A percentile compares a stretch with the other conserved stretches of the same genome.
Evolutionary conservation across 2,797 vertebrate species (phyloP).

Genomic region (Capromys pilorides): DNA sequence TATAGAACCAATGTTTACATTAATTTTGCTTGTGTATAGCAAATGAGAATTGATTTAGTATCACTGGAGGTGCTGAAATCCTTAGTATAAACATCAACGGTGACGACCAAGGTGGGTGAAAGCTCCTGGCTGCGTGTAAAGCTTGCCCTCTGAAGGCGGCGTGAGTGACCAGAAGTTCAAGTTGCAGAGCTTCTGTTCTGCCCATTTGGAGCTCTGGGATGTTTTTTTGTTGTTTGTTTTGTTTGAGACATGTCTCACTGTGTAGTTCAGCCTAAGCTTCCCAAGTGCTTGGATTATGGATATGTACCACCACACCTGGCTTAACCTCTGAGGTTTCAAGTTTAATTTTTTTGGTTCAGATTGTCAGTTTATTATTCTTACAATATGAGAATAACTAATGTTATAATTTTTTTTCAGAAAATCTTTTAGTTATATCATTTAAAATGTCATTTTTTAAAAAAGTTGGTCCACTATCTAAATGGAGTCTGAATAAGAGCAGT

Average conservation of each 20-base stretch:
- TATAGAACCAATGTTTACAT: not conserved
- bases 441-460: not conserved
- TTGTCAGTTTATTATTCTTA: not conserved
- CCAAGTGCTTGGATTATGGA: too few species aligned
- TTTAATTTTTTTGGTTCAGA: not conserved
- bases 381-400: not conserved
- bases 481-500: not conserved
- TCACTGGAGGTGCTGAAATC: not conserved
- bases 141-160: not conserved
- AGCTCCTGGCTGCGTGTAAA: not conserved
- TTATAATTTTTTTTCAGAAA: not conserved
- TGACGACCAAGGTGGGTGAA: not conserved
- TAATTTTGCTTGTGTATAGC: not conserved
- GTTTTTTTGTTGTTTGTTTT: not conserved
- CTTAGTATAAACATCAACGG: not conserved
- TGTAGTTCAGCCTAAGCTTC: not conserved
- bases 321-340: not conserved
- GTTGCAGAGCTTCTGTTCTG: not conserved
- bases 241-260: not conserved
- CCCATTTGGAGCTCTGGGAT: not conserved
- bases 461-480: not conserved
- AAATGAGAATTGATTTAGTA: conserved; percentile 14
- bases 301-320: not conserved
- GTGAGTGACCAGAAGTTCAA: not conserved
- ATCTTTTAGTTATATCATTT: not conserved